Conservation (phyloP, 2,113 vertebrate genomes). For the Danio rerio region DNA sequence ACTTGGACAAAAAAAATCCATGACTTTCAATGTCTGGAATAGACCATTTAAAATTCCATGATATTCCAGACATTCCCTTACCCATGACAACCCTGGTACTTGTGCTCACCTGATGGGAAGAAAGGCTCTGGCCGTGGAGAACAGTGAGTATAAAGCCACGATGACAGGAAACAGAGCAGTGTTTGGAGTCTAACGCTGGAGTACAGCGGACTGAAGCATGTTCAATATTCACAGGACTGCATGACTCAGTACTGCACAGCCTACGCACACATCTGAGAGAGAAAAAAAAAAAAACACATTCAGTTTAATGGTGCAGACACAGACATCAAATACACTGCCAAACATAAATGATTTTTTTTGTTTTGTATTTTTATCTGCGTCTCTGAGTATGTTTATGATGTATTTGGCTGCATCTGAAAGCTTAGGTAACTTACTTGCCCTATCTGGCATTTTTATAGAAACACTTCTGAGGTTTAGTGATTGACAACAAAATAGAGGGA, state of each 20-base stretch:
- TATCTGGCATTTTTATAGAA: too few relatives aligned
- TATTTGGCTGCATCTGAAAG: too few relatives aligned
- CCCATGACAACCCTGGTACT: too few relatives aligned
- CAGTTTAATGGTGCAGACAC: background rate
- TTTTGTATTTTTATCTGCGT: background rate
- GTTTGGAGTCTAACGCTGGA: conserved; percentile 62
- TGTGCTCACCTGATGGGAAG: conserved; percentile 75
- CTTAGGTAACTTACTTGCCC: too few relatives aligned
- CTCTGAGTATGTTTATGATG: background rate
- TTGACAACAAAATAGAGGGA: too few relatives aligned
- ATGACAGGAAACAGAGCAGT: conserved; percentile 80
- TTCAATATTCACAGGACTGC: conserved; percentile 69
- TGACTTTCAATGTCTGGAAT: too few relatives aligned
- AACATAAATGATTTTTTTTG: background rate
- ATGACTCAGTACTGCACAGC: conserved; percentile 72
- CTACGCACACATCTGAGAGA: conserved; percentile 72
- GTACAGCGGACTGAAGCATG: conserved; percentile 80
- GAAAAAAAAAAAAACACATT: conserved; percentile 8
- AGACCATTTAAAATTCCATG: too few relatives aligned
- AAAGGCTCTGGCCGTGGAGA: conserved; percentile 70
- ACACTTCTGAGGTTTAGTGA: too few relatives aligned
- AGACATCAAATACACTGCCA: background rate
- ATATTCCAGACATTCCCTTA: too few relatives aligned
- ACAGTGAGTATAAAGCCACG: conserved; percentile 77
- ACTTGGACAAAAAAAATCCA: too few relatives aligned